Percentiles rank a stretch among this genome's conserved stretches.
Evolutionary conservation across 1,140 invertebrate species (phyloP).

Genomic region (Drosophila mojavensis): DNA sequence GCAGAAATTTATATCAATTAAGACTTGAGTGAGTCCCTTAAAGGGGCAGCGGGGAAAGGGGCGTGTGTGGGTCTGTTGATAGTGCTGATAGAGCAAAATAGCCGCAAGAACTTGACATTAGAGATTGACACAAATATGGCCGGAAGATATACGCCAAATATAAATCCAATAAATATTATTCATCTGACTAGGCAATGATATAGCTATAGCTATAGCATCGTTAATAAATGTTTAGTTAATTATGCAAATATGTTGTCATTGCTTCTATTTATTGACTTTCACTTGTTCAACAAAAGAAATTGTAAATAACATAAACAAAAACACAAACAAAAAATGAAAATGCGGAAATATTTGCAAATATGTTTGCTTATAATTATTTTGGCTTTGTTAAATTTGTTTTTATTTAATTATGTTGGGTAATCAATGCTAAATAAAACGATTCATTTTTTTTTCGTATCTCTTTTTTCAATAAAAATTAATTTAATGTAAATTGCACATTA

Average conservation of each 20-base stretch:
- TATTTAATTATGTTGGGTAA: slow-evolving; percentile 19
- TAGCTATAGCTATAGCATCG: neutral
- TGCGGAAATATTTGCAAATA: neutral
- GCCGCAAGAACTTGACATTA: neutral
- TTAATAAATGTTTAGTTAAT: neutral
- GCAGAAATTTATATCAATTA: slow-evolving; percentile 39
- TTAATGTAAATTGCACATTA: neutral
- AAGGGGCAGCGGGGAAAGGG: no score
- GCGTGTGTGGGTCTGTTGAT: neutral
- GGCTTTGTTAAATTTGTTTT: neutral
- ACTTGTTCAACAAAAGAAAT: neutral
- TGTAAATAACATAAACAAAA: no score
- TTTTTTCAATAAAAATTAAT: slow-evolving; percentile 4
- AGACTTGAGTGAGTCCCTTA: slow-evolving; percentile 18
- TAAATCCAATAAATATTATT: no score
- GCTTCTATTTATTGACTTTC: neutral
- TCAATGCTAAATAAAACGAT: slow-evolving; percentile 11
- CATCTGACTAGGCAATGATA: neutral
- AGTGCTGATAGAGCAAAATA: slow-evolving; percentile 19
- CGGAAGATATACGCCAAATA: no score
- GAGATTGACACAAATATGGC: slow-evolving; percentile 5
- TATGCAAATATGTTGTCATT: neutral
- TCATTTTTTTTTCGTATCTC: neutral
- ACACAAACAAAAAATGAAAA: no score
- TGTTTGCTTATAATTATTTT: slow-evolving; percentile 1